A percentile compares a stretch with the other conserved stretches of the same genome.
phyloP scores from a whole-genome alignment of 2,113 vertebrate species.

The Ascaphus truei region DNA sequence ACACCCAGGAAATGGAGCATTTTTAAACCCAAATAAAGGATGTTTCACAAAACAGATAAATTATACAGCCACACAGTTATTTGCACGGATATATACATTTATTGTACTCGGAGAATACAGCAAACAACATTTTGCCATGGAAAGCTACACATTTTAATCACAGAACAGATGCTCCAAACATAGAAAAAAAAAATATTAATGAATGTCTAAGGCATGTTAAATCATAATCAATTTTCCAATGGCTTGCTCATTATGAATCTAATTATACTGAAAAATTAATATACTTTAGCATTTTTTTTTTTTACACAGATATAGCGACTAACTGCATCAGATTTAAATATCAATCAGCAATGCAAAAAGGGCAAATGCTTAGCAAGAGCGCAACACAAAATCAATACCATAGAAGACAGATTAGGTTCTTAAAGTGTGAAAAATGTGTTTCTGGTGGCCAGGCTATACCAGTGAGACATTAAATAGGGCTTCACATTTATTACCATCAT shows the following conservation, averaged over 20 bases:
- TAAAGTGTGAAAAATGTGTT: slow-evolving; percentile 24
- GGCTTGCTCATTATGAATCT: not conserved
- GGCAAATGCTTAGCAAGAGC: not conserved
- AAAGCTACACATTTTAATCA: no score
- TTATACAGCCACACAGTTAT: no score
- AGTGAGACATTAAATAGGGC: slow-evolving; percentile 14
- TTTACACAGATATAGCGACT: not conserved
- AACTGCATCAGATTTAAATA: not conserved
- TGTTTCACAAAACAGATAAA: no score
- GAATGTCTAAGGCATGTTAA: no score
- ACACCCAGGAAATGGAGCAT: not conserved
- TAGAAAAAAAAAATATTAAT: no score
- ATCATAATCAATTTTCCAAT: not conserved
- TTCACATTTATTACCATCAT: slow-evolving; percentile 20
- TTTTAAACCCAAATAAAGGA: no score
- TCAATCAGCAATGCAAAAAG: slow-evolving; percentile 31
- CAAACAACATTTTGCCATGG: no score
- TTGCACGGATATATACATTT: no score
- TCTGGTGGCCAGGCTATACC: slow-evolving; percentile 6
- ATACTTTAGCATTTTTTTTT: not conserved
- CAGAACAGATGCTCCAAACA: no score
- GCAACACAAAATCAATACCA: slow-evolving; percentile 23
- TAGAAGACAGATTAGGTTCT: slow-evolving; percentile 25
- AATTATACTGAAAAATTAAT: not conserved
- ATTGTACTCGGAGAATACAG: no score